Evolutionary conservation across 2,888 invertebrate species (phyloP), one percentile per base, ranked within the genome.

Genomic region (Hoplodrina ambigua): DNA sequence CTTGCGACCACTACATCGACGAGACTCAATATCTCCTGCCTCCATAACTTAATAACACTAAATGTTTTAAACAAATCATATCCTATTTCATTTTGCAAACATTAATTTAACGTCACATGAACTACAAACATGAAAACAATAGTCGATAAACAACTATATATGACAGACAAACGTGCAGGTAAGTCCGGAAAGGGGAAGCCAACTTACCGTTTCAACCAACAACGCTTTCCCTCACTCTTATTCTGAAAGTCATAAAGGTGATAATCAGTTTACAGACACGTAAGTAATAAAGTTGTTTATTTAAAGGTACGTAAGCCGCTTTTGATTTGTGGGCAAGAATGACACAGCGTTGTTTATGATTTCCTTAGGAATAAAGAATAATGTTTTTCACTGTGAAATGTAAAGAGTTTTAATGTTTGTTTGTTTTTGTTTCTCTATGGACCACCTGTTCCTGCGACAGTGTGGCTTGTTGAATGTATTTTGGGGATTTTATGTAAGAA

Each of bases 251-350:
- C 0, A 30, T 67, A 78, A 70, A 62, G 67, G 19, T 44, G 52
- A 57, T 0, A 63, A 41, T 77, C 8, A 19, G n/a, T 57, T 72
- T 53, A 1, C 0, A 8, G 3, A 10, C 0, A 15, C 4, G 71
- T 8, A 55, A 52, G 50, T 15, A 4, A 56, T 50, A 67, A 63
- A 46, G 54, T 78, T 70, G 78, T 82, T 85, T 85, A 81, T 84
- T 81, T 87, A 86, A 87, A 87, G 87, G 86, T 89, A 89, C 84
- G 89, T 88, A 93, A 93, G 90, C 90, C 87, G 87, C 89, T 90
- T 91, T 91, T 94, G 94, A 94, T 94, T 94, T 94, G 93, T 93
- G 88, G 89, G 77, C 83, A 82, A 88, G 90, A 89, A 90, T 90
- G 90, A 90, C 90, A 89, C 90, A 88, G 86, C 82, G 87, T 94